Percentiles rank a stretch among this genome's conserved stretches.
phyloP scores from a whole-genome alignment of 1,140 invertebrate species.

The Solen grandis region DNA sequence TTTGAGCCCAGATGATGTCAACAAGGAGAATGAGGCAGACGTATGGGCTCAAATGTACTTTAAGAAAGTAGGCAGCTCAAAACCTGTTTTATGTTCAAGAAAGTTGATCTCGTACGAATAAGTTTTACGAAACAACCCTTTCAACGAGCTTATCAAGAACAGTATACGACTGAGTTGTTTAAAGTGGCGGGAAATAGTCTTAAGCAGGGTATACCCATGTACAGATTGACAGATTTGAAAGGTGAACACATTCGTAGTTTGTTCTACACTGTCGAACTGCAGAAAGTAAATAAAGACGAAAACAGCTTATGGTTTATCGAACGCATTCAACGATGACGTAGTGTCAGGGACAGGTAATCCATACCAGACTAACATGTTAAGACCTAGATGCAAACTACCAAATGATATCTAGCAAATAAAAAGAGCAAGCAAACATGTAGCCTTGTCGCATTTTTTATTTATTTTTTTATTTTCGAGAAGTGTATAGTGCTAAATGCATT shows the following conservation, averaged over 20 bases:
- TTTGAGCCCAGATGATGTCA: conserved; percentile 51
- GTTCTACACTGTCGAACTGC: conserved; percentile 28
- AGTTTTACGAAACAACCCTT: conserved; percentile 34
- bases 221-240: conserved; percentile 18
- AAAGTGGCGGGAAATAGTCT: conserved; percentile 18
- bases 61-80: conserved; percentile 6
- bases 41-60: conserved; percentile 53
- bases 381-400: too few relatives aligned
- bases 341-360: too few relatives aligned
- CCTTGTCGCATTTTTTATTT: too few relatives aligned
- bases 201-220: conserved; percentile 38
- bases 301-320: too few relatives aligned
- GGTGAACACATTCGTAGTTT: conserved; percentile 24
- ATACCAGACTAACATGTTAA: too few relatives aligned
- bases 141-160: too few relatives aligned
- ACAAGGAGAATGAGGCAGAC: conserved; percentile 44
- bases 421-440: too few relatives aligned
- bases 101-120: conserved; percentile 42
- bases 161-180: conserved; percentile 47
- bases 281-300: conserved; percentile 30
- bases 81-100: conserved; percentile 29
- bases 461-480: too few relatives aligned
- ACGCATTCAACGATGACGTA: too few relatives aligned
- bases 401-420: too few relatives aligned
- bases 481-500: too few relatives aligned